A percentile compares a stretch with the other conserved stretches of the same genome.
phyloP scores from a whole-genome alignment of 2,797 vertebrate species.

The Lutjanus argentimaculatus region DNA sequence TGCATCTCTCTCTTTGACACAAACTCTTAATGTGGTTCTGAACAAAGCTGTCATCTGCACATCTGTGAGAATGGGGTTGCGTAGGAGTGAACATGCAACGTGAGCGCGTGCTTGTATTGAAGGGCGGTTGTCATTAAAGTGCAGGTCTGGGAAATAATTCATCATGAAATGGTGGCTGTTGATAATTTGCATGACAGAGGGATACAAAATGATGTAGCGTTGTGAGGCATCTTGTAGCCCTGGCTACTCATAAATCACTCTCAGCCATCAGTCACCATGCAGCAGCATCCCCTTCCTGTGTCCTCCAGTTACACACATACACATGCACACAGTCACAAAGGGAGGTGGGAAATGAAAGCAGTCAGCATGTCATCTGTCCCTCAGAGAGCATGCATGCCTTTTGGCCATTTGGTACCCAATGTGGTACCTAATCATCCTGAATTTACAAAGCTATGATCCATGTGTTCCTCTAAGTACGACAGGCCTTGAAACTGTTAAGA shows the following conservation, averaged over 20 bases:
- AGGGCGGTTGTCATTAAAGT: constrained; percentile 75
- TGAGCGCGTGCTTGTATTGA: constrained; percentile 21
- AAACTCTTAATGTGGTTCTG: constrained; percentile 30
- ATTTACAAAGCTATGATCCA: constrained; percentile 27
- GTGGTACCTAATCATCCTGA: constrained; percentile 38
- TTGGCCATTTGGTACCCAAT: constrained; percentile 34
- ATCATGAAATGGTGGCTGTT: constrained; percentile 72
- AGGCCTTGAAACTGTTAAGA: not conserved
- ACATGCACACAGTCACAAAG: constrained; percentile 9
- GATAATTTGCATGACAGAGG: constrained; percentile 84
- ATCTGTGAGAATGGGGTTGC: constrained; percentile 42
- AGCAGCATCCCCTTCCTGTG: constrained; percentile 31
- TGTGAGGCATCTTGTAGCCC: constrained; percentile 53
- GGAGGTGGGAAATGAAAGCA: constrained; percentile 33
- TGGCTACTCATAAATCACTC: constrained; percentile 75
- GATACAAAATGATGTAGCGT: constrained; percentile 73
- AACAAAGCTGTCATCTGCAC: constrained; percentile 59
- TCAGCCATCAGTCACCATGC: constrained; percentile 71
- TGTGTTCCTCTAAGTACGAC: not conserved
- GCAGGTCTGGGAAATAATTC: constrained; percentile 78
- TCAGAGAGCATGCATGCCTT: constrained; percentile 24
- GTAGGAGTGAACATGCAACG: constrained; percentile 48
- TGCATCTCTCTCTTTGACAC: constrained; percentile 24
- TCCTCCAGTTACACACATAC: constrained; percentile 46
- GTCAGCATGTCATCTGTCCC: constrained; percentile 30